A percentile compares a stretch with the other conserved stretches of the same genome.
Evolutionary conservation across 2,113 vertebrate species (phyloP).

Genomic region (Pandion haliaetus): DNA sequence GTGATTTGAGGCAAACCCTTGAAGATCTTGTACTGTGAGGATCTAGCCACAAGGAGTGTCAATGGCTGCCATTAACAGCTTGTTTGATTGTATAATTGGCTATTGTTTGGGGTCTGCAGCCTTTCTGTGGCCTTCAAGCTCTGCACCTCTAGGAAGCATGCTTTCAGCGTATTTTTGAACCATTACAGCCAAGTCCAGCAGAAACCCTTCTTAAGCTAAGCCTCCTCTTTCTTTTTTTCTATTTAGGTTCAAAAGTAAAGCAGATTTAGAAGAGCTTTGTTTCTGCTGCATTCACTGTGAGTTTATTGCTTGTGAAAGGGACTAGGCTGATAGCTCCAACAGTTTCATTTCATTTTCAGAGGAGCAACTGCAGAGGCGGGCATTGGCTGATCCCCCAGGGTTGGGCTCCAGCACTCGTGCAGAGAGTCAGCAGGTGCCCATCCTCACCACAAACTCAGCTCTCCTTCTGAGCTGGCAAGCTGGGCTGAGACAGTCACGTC

Average conservation of each 20-base stretch:
- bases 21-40: background rate
- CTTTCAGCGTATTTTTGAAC: background rate
- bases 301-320: conserved; percentile 1
- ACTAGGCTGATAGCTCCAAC: background rate
- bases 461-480: conserved; percentile 10
- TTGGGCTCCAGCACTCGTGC: background rate
- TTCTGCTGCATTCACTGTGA: background rate
- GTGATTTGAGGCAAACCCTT: background rate
- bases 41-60: background rate
- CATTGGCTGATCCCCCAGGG: background rate
- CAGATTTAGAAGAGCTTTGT: background rate
- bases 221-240: background rate
- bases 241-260: background rate
- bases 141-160: background rate
- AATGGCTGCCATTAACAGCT: background rate
- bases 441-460: background rate
- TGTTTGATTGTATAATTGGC: background rate
- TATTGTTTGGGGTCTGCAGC: background rate
- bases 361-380: background rate
- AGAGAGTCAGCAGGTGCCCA: conserved; percentile 28
- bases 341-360: background rate
- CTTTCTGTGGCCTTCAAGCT: background rate
- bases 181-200: background rate
- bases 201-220: background rate
- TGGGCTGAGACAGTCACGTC: background rate